Percentiles rank a stretch among this genome's conserved stretches.
Conservation (phyloP, 2,797 vertebrate genomes). For the Eurystomus glaucurus region DNA sequence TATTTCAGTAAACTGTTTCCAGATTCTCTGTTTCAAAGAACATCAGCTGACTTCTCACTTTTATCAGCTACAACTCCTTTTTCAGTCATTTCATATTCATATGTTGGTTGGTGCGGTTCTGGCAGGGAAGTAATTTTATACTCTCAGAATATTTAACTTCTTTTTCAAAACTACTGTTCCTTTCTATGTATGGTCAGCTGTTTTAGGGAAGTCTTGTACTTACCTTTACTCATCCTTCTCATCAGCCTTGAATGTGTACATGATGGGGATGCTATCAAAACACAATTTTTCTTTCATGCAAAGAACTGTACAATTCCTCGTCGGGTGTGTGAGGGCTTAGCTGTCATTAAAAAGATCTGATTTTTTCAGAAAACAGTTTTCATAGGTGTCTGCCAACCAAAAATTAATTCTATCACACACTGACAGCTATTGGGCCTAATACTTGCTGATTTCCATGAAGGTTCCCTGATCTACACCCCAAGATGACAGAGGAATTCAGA, state of each 20-base stretch:
- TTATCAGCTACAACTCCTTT: neutral
- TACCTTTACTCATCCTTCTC: neutral
- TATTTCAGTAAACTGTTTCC: neutral
- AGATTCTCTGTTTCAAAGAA: neutral
- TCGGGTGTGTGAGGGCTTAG: neutral
- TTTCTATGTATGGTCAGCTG: neutral
- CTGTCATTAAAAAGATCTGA: neutral
- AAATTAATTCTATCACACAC: neutral
- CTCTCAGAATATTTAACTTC: neutral
- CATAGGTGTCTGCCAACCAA: neutral
- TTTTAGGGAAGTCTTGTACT: neutral
- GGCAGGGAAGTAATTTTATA: neutral
- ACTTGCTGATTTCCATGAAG: neutral
- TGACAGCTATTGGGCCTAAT: neutral
- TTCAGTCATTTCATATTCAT: neutral
- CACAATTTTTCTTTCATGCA: neutral
- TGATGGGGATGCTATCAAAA: neutral
- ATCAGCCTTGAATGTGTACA: neutral
- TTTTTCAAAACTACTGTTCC: neutral
- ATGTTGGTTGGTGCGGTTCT: rapidly evolving
- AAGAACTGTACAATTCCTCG: neutral
- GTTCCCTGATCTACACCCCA: neutral
- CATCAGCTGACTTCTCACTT: neutral
- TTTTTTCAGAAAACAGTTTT: neutral
- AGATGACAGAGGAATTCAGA: neutral